Base-by-base conservation (phyloP, 2,888 invertebrate genomes). In the Drosophila lutescens region DNA sequence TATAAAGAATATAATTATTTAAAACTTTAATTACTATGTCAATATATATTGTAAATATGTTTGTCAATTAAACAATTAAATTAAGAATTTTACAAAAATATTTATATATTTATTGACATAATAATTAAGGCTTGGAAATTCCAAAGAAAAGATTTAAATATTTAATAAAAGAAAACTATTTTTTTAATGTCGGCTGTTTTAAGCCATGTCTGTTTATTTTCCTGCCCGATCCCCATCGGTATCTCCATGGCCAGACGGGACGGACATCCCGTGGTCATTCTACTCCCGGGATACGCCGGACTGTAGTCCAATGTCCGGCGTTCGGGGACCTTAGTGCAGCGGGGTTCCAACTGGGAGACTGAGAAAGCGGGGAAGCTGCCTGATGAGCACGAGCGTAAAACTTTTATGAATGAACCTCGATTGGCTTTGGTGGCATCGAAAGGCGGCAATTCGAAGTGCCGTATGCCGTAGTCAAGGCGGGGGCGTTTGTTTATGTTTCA, bases 401-500 rank as follows among this genome's bases (percentile, higher is more conserved):
- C 38, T 70, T 70, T 70, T 72, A 70, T 70, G 72, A 70, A 70
- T 70, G 69, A 71, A 70, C 62, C 20, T 15, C 72, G 41, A 70
- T 70, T 72, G 69, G 63, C 54, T 0, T 26, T 26, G 36, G 63
- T 23, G 34, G 60, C 40, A 40, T 36, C 49, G 55, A 34, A 57
- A 57, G n/a, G 34, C 26, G 36, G 32, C 32, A 17, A 20, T 49
- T 17, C 49, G 32, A 32, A 50, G 44, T 10, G 30, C 53, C 60
- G 79, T 32, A 23, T 10, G 30, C 50, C 60, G 79, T 38, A 17
- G 54, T n/a, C 65, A 69, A 69, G 46, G 46, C 70, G 72, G 74
- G 74, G 84, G 84, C 86, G 89, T 87, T 81, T 89, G 88, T 89
- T 89, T 87, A 89, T 81, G 61, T 83, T 74, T 66, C 65, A 54